Conservation (phyloP, 2,113 vertebrate genomes). For the Mustela nigripes region DNA sequence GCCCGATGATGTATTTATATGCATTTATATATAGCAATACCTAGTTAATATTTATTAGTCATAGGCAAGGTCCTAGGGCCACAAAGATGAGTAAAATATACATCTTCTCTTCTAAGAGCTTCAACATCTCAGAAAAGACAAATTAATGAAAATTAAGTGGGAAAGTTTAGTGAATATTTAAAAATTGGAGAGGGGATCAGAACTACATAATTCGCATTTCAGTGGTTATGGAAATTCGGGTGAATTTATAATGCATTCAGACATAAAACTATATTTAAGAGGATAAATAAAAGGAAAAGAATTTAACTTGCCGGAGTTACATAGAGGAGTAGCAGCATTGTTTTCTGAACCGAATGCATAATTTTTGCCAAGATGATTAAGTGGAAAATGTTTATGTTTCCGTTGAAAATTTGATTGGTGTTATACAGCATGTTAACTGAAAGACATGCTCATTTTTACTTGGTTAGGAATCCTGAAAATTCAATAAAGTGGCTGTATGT, state of each 20-base stretch:
- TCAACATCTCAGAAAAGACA: neutral
- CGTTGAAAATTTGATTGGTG: slow-evolving; percentile 76
- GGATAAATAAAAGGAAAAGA: slow-evolving; percentile 47
- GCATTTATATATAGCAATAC: slow-evolving; percentile 9
- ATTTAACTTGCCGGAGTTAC: slow-evolving; percentile 28
- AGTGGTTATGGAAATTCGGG: neutral
- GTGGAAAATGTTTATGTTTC: slow-evolving; percentile 75
- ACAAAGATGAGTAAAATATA: neutral
- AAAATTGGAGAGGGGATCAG: slow-evolving; percentile 5
- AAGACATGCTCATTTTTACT: slow-evolving; percentile 75
- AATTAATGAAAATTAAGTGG: slow-evolving; percentile 60
- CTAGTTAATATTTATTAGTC: slow-evolving; percentile 39
- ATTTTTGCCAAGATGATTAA: slow-evolving; percentile 78
- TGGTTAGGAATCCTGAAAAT: slow-evolving; percentile 72
- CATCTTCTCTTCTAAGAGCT: neutral
- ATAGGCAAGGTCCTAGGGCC: neutral
- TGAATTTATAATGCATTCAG: slow-evolving; percentile 38
- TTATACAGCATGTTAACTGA: slow-evolving; percentile 73
- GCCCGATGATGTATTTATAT: neutral
- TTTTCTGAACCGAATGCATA: slow-evolving; percentile 29
- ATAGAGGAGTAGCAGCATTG: slow-evolving; percentile 34
- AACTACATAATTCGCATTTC: slow-evolving; percentile 36
- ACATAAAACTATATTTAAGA: slow-evolving; percentile 53
- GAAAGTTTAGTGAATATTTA: slow-evolving; percentile 55
- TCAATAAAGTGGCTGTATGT: slow-evolving; percentile 73